phyloP scores from a whole-genome alignment of 2,888 invertebrate genomes.

The Phymatocera aterrima region DNA sequence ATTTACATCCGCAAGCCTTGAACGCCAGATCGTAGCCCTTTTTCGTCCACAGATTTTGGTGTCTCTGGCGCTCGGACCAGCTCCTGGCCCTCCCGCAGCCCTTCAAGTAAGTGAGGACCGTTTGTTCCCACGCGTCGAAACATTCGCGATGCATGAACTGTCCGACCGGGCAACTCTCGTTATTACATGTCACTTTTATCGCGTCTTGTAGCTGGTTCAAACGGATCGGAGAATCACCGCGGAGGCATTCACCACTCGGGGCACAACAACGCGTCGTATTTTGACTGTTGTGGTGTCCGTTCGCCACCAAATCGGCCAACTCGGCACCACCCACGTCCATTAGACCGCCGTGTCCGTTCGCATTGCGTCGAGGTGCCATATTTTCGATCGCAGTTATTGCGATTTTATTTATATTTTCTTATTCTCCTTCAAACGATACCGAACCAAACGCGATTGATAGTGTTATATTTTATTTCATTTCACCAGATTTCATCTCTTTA shows the following conservation, averaged over 20 bases:
- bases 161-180: slow-evolving; percentile 92
- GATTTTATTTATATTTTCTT: neutral
- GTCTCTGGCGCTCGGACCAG: slow-evolving; percentile 96
- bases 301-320: slow-evolving; percentile 35
- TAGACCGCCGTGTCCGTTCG: slow-evolving; percentile 65
- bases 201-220: slow-evolving; percentile 86
- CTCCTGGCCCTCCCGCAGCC: slow-evolving; percentile 93
- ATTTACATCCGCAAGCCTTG: slow-evolving; percentile 96
- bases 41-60: slow-evolving; percentile 98
- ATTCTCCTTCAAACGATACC: neutral
- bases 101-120: slow-evolving; percentile 91
- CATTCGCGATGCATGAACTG: slow-evolving; percentile 97
- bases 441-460: too few relatives aligned
- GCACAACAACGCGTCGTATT: slow-evolving; percentile 85
- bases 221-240: slow-evolving; percentile 79
- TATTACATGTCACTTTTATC: slow-evolving; percentile 95
- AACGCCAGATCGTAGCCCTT: slow-evolving; percentile 97
- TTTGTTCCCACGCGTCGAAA: slow-evolving; percentile 95
- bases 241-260: slow-evolving; percentile 88
- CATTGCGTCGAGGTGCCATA: slow-evolving; percentile 72
- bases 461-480: too few relatives aligned
- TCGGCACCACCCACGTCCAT: slow-evolving; percentile 59
- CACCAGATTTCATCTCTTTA: too few relatives aligned
- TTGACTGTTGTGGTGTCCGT: slow-evolving; percentile 50
- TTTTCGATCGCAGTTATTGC: neutral